Conservation (phyloP, 2,113 vertebrate species). For the Microcebus griseorufus region DNA sequence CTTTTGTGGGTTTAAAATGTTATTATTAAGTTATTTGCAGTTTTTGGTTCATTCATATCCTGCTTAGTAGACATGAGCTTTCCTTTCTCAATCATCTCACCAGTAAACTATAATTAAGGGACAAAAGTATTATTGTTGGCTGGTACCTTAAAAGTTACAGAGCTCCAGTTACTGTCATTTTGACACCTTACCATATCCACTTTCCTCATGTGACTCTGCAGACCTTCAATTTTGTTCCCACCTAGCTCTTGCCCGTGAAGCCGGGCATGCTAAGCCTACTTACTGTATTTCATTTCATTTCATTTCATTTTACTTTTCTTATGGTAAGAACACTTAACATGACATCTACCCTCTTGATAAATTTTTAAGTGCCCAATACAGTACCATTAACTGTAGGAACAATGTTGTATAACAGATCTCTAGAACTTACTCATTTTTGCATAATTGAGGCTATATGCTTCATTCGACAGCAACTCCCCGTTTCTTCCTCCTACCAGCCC, state of each 20-base stretch:
- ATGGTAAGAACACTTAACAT: neutral
- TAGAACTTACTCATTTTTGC: neutral
- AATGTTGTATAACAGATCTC: neutral
- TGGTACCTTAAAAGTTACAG: neutral
- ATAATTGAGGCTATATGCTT: neutral
- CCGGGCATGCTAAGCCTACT: neutral
- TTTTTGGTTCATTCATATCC: neutral
- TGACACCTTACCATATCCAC: neutral
- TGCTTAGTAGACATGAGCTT: neutral
- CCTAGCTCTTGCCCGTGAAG: neutral
- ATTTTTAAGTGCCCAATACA: neutral
- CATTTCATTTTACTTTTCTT: neutral
- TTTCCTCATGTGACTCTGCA: neutral
- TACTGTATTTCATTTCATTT: neutral
- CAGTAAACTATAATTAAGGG: neutral
- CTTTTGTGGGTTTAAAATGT: neutral
- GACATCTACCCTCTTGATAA: neutral
- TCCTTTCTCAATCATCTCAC: neutral
- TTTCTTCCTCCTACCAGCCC: neutral
- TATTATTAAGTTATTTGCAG: neutral
- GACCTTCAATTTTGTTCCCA: neutral
- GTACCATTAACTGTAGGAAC: neutral
- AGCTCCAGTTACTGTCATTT: neutral
- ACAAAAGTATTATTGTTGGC: too few species aligned
- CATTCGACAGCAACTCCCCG: neutral